Evolutionary conservation across 64 coral and sea anemone genomes (phyloP).

Genomic region (Orbicella faveolata): DNA sequence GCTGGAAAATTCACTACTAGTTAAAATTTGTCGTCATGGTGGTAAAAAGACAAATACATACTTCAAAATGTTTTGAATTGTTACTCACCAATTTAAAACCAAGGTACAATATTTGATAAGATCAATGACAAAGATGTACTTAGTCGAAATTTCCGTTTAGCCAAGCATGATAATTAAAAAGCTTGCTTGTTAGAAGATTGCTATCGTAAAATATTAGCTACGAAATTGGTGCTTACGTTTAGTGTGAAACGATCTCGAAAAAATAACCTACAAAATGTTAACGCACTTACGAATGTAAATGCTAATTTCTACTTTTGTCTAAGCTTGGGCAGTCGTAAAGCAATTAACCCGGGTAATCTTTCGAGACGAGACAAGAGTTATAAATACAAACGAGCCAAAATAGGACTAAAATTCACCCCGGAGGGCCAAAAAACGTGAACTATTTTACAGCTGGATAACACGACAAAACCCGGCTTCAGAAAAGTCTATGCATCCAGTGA

Average conservation of each 20-base stretch:
- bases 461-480: not conserved
- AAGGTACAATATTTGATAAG: not conserved
- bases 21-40: not conserved
- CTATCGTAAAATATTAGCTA: not conserved
- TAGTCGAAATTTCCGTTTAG: not conserved
- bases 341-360: not conserved
- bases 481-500: not conserved
- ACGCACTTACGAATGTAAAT: not conserved
- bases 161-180: not conserved
- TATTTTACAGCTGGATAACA: too few species aligned
- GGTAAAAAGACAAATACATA: not conserved
- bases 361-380: not conserved
- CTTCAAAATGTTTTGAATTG: conserved; percentile 12
- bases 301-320: not conserved
- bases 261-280: not conserved
- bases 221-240: too few species aligned
- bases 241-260: not conserved
- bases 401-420: not conserved
- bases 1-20: not conserved
- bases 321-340: not conserved
- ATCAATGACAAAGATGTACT: not conserved
- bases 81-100: not conserved
- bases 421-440: not conserved
- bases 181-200: not conserved
- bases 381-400: not conserved